Base-by-base conservation (phyloP, 2,888 invertebrate genomes). In the Phengaris arion region DNA sequence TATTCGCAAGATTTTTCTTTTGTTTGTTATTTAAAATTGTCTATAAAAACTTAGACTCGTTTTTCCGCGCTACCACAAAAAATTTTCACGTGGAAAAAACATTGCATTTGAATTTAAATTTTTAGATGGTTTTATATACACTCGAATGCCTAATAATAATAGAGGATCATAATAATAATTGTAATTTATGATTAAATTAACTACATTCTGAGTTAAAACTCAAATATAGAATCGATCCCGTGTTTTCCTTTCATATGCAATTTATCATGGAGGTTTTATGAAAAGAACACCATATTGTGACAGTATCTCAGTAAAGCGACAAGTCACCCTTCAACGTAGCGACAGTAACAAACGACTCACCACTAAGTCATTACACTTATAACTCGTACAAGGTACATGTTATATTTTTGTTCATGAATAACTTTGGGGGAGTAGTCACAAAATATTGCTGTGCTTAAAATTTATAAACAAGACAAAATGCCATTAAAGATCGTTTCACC, bases 261-360 rank as follows among this genome's bases (percentile, higher is more conserved):
- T 82, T 82, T 83, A 81, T 82, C 81, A 82, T 79, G 79, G 76
- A 79, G 77, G 80, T 75, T 78, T 78, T 77, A 78, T 81, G 81
- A 79, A 81, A 83, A 80, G 83, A 83, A 81, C 69, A 75, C 75
- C 75, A 70, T 75, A 70, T 69, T 70, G 77, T 70, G 77, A 72
- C 59, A 75, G 77, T 68, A 69, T 68, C 78, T 80, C 79, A 79
- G 80, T 77, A 79, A 82, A 84, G 80, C 82, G 83, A 80, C 82
- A 78, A 86, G 83, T 85, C 86, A 87, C 82, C 84, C 84, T 85
- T 83, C 78, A 79, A 84, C 81, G 84, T 85, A 81, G 83, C 79
- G 80, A 79, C 81, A 83, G 82, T 82, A 82, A 83, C 82, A 81
- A 80, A 81, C 79, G 81, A 80, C 77, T 79, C 78, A 85, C 46